Base-by-base conservation (phyloP, 2,888 invertebrate genomes). In the Drosophila ezoana region DNA sequence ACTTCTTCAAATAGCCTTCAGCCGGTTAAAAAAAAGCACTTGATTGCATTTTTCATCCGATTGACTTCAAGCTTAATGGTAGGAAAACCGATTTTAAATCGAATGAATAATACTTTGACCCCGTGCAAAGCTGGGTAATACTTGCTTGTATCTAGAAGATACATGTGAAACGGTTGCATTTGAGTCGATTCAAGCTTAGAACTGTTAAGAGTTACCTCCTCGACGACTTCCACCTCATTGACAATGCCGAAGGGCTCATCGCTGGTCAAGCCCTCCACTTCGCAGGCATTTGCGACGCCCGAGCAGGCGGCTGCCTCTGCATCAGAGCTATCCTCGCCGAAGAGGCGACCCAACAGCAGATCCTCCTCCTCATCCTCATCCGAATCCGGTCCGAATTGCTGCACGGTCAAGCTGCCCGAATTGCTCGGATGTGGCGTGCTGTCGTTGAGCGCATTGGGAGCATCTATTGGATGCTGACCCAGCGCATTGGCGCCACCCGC, bases 351-450 rank as follows among this genome's bases (percentile, higher is more conserved):
- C 18, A 80, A 32, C 2, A 66, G 64, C 13, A 86, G 45, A 49
- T 76, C 70, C 5, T 74, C 72, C 13, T 76, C 75, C 35, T 83
- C 69, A 11, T 81, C 80, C 4, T 79, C 75, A 13, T 85, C 79
- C 11, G 23, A 6, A 41, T 74, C 79, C 4, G 65, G 59, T 8
- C 54, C 71, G 18, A 79, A 60, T 35, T 85, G 80, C 47, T 90
- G 89, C 14, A 81, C 66, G 49, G 87, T 89, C 18, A 85, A 58
- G 43, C 76, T 81, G 4, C 80, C 79, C 3, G 66, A 48, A 14
- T 73, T 89, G 41, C 80, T 79, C 4, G 90, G 91, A 71, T 90
- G 85, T 0, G 91, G 91, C 2, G 84, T 79, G 32, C 89, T 90
- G 56, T 91, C 91, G 40, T 91, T 91, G 3, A 90, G 59, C 0